phyloP scores from a whole-genome alignment of 2,113 vertebrate species.

The Thalassoma bifasciatum region DNA sequence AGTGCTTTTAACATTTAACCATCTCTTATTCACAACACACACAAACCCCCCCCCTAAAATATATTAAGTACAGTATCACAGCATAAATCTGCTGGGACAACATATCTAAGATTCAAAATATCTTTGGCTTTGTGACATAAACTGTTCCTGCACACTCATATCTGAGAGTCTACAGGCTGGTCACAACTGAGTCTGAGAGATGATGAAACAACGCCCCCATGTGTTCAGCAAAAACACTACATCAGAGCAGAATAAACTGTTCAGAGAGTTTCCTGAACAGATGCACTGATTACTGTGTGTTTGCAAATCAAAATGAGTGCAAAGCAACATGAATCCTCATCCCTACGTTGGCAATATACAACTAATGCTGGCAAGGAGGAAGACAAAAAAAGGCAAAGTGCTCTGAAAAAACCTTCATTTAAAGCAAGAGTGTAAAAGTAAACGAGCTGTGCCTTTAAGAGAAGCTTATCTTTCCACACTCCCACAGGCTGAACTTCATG shows the following conservation, averaged over 20 bases:
- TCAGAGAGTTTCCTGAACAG: not conserved
- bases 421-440: not conserved
- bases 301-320: no score
- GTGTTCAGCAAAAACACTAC: slow-evolving; percentile 43
- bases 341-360: slow-evolving; percentile 16
- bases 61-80: not conserved
- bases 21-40: slow-evolving; percentile 30
- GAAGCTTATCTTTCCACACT: not conserved
- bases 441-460: slow-evolving; percentile 3
- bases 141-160: slow-evolving; percentile 29
- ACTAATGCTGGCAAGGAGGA: slow-evolving; percentile 25
- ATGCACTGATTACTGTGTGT: not conserved
- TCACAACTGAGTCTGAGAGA: no score
- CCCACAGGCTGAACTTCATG: not conserved
- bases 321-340: slow-evolving; percentile 22
- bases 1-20: slow-evolving; percentile 22
- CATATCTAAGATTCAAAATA: slow-evolving; percentile 25
- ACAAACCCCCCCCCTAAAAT: no score
- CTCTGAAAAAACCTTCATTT: slow-evolving; percentile 30
- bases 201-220: slow-evolving; percentile 46
- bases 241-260: not conserved
- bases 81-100: slow-evolving; percentile 13
- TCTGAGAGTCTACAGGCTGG: no score
- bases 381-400: slow-evolving; percentile 40
- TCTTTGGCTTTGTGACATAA: slow-evolving; percentile 65